Evolutionary conservation across 23 tunicate genomes (phyloP).

Genomic region (Corella eumyota): DNA sequence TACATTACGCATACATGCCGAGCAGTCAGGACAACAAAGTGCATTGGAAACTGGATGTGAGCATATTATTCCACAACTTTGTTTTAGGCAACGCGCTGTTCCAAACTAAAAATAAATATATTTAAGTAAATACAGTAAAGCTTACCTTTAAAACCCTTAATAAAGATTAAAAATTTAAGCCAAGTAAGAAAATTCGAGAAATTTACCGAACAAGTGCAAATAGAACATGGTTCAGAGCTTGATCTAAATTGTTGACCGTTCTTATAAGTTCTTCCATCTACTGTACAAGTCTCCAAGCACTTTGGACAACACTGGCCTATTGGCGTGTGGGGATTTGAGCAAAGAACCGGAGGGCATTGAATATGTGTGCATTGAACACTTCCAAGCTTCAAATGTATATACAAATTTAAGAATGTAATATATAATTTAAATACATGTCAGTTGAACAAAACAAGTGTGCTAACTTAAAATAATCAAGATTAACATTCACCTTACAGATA

Average conservation of each 20-base stretch:
- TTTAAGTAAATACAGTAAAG: too few species aligned
- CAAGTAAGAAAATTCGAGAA: too few species aligned
- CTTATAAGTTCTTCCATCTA: slow-evolving; percentile 21
- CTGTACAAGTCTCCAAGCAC: slow-evolving; percentile 52
- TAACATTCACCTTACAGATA: slow-evolving; percentile 30
- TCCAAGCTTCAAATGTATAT: slow-evolving; percentile 54
- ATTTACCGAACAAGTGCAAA: slow-evolving; percentile 53
- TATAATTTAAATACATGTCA: too few species aligned
- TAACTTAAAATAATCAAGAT: too few species aligned
- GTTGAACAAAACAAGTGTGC: too few species aligned
- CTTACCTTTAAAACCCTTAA: too few species aligned
- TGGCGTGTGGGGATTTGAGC: slow-evolving; percentile 40
- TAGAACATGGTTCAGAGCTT: slow-evolving; percentile 41
- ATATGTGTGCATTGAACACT: slow-evolving; percentile 48
- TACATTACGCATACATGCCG: slow-evolving; percentile 52
- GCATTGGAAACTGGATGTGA: slow-evolving; percentile 28
- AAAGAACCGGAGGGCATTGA: slow-evolving; percentile 33
- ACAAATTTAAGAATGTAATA: too few species aligned
- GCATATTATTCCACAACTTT: slow-evolving; percentile 37
- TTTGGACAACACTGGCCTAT: slow-evolving; percentile 70
- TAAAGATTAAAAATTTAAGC: too few species aligned
- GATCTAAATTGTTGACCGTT: slow-evolving; percentile 28
- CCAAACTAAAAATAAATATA: slow-evolving; percentile 53
- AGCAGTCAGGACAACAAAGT: slow-evolving; percentile 72
- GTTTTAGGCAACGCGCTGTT: slow-evolving; percentile 26